phyloP scores from a whole-genome alignment of 1,140 invertebrate genomes.

The Bombus consobrinus region DNA sequence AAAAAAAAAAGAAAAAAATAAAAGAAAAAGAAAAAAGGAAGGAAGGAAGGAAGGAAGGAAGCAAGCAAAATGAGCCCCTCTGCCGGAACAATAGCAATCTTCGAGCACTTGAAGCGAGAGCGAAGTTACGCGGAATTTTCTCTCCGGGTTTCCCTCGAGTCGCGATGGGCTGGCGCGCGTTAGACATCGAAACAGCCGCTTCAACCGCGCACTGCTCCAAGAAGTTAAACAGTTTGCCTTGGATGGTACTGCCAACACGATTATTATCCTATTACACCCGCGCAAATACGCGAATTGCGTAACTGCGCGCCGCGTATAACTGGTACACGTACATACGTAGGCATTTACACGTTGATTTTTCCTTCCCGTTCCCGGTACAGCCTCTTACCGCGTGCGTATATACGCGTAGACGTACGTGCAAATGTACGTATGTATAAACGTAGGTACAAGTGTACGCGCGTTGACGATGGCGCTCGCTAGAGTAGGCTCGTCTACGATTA shows the following conservation, averaged over 20 bases:
- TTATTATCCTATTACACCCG: conserved; percentile 54
- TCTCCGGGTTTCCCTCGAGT: neutral
- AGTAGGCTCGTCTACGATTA: conserved; percentile 66
- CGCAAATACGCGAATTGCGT: conserved; percentile 39
- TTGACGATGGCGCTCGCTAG: too few species aligned
- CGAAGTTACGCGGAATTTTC: conserved; percentile 1
- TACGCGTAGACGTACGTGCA: neutral
- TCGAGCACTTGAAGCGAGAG: too few species aligned
- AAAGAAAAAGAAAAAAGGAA: too few species aligned
- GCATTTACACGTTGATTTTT: conserved; percentile 20
- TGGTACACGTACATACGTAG: conserved; percentile 20
- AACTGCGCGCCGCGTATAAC: conserved; percentile 2
- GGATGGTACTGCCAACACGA: conserved; percentile 22
- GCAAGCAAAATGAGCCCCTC: neutral
- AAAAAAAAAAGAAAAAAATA: too few species aligned
- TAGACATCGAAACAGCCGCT: neutral
- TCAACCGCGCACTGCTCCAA: neutral
- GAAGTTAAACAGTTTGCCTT: conserved; percentile 49
- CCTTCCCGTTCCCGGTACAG: neutral
- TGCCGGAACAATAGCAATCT: neutral
- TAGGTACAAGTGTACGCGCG: neutral
- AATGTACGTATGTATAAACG: neutral
- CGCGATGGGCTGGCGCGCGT: neutral
- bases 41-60: neutral
- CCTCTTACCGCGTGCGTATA: neutral